Evolutionary conservation across 2,797 vertebrate genomes (phyloP).

Genomic region (Microtus obscurus): DNA sequence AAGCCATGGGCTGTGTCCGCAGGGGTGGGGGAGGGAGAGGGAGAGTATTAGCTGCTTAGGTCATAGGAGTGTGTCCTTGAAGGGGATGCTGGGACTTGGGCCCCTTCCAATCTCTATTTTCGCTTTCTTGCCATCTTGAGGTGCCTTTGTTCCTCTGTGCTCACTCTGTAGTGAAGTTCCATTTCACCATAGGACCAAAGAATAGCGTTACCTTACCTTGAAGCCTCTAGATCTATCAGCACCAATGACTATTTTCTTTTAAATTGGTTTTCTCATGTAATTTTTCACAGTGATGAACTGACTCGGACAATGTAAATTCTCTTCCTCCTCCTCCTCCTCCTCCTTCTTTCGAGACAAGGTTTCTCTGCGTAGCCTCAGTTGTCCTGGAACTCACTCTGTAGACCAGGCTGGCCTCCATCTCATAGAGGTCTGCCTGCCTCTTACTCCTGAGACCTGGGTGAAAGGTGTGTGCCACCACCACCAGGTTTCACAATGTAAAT

Average conservation of each 20-base stretch:
- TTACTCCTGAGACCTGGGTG: neutral
- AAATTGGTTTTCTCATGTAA: neutral
- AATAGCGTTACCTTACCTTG: neutral
- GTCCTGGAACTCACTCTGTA: neutral
- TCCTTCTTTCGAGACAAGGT: neutral
- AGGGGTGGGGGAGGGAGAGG: rapidly evolving
- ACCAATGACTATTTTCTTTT: neutral
- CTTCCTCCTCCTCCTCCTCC: rapidly evolving
- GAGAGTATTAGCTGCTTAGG: neutral
- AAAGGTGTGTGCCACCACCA: neutral
- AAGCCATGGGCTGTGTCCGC: neutral
- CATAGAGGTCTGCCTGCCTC: neutral
- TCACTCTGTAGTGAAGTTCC: neutral
- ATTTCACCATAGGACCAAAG: neutral
- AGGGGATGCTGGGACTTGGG: neutral
- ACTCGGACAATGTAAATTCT: neutral
- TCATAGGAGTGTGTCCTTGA: neutral
- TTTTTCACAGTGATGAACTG: neutral
- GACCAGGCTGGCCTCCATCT: neutral
- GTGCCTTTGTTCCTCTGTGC: neutral
- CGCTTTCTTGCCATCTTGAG: neutral
- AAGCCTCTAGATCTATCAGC: neutral
- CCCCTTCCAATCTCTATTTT: neutral
- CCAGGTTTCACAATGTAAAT: neutral
- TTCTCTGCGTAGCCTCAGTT: neutral